These are phyloP conservation scores for Orgyia antiqua DNA, from an alignment of 2,888 invertebrate genomes.

Conservation along the genomic window DNA sequence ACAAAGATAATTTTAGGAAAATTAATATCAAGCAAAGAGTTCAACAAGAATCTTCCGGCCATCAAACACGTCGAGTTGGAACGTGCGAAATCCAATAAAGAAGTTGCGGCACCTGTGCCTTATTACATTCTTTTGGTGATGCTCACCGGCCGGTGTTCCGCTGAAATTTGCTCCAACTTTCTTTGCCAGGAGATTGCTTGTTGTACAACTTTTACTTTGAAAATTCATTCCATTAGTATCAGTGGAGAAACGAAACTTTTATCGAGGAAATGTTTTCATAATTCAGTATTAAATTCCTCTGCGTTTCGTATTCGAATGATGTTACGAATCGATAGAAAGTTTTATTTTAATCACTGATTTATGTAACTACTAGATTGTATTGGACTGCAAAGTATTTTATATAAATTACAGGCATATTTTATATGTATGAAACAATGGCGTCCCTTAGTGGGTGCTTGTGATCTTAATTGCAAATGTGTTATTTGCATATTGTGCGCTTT, in stretches of 20 bases:
- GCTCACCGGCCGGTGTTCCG: constrained; percentile 47
- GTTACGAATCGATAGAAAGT: constrained; percentile 15
- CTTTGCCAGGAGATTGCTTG: constrained; percentile 65
- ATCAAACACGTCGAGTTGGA: constrained; percentile 72
- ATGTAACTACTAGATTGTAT: too few relatives aligned
- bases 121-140: constrained; percentile 75
- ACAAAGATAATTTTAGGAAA: constrained; percentile 47
- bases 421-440: constrained; percentile 60
- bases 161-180: constrained; percentile 66
- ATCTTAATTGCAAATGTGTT: constrained; percentile 72
- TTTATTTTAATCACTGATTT: constrained; percentile 8
- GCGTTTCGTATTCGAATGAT: constrained; percentile 25
- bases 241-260: constrained; percentile 52
- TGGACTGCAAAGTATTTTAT: too few relatives aligned
- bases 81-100: constrained; percentile 77
- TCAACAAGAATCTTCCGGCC: constrained; percentile 71
- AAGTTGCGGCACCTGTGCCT: constrained; percentile 72
- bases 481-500: constrained; percentile 70
- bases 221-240: constrained; percentile 69
- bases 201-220: constrained; percentile 70
- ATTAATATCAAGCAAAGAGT: constrained; percentile 68
- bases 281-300: constrained; percentile 42
- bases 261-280: constrained; percentile 50
- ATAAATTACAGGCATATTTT: constrained; percentile 27
- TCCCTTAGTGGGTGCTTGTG: constrained; percentile 59